Conservation (phyloP, 2,888 invertebrate species). For the Sacculina carcini region DNA sequence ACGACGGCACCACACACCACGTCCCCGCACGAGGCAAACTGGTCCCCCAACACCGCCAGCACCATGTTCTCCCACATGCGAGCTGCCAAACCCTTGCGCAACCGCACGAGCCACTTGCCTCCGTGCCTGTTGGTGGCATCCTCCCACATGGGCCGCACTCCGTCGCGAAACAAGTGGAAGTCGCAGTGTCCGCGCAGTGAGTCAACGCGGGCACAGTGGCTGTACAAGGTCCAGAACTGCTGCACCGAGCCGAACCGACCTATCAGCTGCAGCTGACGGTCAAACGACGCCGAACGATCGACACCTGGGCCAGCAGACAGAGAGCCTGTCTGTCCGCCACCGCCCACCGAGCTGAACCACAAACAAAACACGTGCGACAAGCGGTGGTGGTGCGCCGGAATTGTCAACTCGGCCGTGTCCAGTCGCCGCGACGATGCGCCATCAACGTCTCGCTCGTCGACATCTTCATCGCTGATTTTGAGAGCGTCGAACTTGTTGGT, state of each 20-base stretch:
- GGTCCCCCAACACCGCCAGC: constrained; percentile 93
- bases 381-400: constrained; percentile 34
- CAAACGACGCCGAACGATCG: background rate
- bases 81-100: constrained; percentile 78
- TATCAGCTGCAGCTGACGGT: background rate
- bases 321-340: background rate
- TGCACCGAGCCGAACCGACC: constrained; percentile 54
- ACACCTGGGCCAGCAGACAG: background rate
- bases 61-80: constrained; percentile 97
- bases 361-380: constrained; percentile 78
- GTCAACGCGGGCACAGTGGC: constrained; percentile 64
- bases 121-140: constrained; percentile 85
- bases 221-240: constrained; percentile 91
- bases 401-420: too few species aligned
- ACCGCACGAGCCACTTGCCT: constrained; percentile 89
- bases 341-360: constrained; percentile 48
- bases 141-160: constrained; percentile 99
- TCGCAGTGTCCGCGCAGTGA: constrained; percentile 73
- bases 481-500: too few species aligned
- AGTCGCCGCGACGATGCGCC: too few species aligned
- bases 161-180: constrained; percentile 88
- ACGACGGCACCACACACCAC: constrained; percentile 96
- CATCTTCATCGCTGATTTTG: too few species aligned
- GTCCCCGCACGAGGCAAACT: constrained; percentile 93
- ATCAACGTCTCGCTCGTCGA: too few species aligned